Evolutionary conservation across 1,140 invertebrate species (phyloP).

Genomic region (Nephila pilipes): DNA sequence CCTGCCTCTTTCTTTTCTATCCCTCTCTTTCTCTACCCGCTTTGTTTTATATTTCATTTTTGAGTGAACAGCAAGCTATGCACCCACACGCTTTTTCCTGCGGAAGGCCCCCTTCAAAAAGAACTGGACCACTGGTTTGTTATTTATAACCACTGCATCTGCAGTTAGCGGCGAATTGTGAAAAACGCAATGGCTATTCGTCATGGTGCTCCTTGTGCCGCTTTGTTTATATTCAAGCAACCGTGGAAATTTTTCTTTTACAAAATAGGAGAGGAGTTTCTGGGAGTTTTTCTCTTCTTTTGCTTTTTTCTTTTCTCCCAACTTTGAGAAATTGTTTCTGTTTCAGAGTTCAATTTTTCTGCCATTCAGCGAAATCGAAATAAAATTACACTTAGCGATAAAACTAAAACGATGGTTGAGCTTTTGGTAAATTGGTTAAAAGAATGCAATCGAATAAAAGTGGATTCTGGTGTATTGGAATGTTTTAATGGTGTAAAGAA

Average conservation of each 20-base stretch:
- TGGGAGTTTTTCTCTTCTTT: not conserved
- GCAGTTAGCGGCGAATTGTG: slow-evolving; percentile 55
- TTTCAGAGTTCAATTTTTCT: slow-evolving; percentile 32
- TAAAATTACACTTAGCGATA: slow-evolving; percentile 7
- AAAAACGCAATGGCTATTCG: slow-evolving; percentile 60
- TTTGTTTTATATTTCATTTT: slow-evolving; percentile 51
- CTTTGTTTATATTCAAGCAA: slow-evolving; percentile 34
- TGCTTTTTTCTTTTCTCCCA: not conserved
- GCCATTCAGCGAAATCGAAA: slow-evolving; percentile 1
- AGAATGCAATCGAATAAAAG: not conserved
- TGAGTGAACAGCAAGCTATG: not conserved
- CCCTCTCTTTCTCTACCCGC: not conserved
- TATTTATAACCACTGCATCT: slow-evolving; percentile 68
- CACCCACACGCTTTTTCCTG: slow-evolving; percentile 15
- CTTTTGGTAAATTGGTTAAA: not conserved
- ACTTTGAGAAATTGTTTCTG: slow-evolving; percentile 35
- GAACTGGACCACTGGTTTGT: slow-evolving; percentile 49
- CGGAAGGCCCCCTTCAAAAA: not conserved
- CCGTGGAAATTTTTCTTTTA: slow-evolving; percentile 22
- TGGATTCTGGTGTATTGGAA: too few relatives aligned
- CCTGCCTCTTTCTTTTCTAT: not conserved
- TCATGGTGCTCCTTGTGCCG: not conserved
- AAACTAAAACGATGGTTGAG: not conserved
- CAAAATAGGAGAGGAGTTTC: slow-evolving; percentile 41
- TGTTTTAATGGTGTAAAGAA: too few relatives aligned